Base-by-base conservation (phyloP, 2,888 invertebrate species). In the Amiota mariae region DNA sequence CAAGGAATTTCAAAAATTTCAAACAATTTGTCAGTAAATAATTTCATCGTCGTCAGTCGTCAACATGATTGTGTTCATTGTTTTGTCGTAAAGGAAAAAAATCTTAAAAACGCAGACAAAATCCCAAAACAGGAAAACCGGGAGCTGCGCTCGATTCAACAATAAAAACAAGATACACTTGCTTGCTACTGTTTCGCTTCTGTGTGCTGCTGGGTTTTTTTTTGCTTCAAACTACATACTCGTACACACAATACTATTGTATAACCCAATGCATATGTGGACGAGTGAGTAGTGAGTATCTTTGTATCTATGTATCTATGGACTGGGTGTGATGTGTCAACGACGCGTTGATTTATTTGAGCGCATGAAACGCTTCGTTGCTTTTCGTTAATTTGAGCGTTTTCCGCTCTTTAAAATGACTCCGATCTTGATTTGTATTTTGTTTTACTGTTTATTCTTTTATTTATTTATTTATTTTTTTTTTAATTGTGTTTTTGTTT, bases 1-100 rank as follows among this genome's bases (percentile, higher is more conserved):
- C 72, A 78, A 79, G 79, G 78, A 85, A 89, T 89, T 86, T 80
- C 70, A 87, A 83, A 75, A 78, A 89, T 89, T 86, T 81, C 77
- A 85, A 85, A 87, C 88, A 89, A 89, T 89, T 89, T 89, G 88
- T 89, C 89, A 88, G 89, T 86, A 87, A 88, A 84, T 88, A 87
- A 87, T 85, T 85, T 85, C 77, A 80, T 36, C 36, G 36, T 36
- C 36, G 36, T 36, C 36, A 36, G 82, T 82, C 79, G 78, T 68
- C 66, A 66, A 66, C 76, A 63, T 71, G 24, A 74, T 24, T 47
- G 77, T 77, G 75, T 72, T 73, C 24, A 24, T 74, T 73, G 72
- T 75, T n/a, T n/a, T 73, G 77, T 71, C 76, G 71, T 20, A 54
- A 49, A 74, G 70, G 77, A 64, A 76, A 73, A 54, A 78, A 74